phyloP scores from a whole-genome alignment of 2,797 vertebrate species.

The Odontamblyopus lacepedii region DNA sequence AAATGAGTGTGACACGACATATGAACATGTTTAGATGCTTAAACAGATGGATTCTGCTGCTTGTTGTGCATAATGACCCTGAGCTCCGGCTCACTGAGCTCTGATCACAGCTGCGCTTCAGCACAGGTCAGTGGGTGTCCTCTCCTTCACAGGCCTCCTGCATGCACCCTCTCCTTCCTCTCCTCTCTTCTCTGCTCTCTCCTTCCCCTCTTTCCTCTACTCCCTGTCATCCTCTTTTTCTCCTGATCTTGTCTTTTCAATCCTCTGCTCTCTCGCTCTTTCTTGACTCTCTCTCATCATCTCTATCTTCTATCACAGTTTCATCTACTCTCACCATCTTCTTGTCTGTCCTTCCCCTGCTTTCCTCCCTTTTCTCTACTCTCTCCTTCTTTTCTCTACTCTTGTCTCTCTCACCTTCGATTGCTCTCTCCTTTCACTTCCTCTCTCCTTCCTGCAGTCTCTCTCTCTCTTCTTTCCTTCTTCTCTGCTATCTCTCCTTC shows the following conservation, averaged over 20 bases:
- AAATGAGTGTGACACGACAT: no score
- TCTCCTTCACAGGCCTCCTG: slow-evolving; percentile 8
- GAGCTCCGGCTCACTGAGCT: background rate
- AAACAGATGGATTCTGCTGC: background rate
- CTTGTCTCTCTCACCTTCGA: no score
- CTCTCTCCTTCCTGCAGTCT: no score
- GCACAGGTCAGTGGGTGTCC: slow-evolving; percentile 14
- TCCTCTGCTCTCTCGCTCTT: background rate
- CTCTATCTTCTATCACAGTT: background rate
- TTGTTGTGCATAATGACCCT: background rate
- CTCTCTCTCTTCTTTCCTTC: no score
- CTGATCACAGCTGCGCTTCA: background rate
- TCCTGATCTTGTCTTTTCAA: background rate
- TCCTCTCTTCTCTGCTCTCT: background rate
- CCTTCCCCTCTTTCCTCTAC: background rate
- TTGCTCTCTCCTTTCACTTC: no score
- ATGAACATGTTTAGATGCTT: background rate
- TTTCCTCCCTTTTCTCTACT: no score
- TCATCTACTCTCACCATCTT: background rate
- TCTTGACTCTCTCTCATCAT: background rate
- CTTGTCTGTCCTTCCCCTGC: no score
- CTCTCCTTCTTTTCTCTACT: no score
- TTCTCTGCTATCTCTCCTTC: no score
- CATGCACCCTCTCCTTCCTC: background rate
- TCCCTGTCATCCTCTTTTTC: background rate